phyloP scores from a whole-genome alignment of 2,113 vertebrate species.

The Podarcis raffonei region DNA sequence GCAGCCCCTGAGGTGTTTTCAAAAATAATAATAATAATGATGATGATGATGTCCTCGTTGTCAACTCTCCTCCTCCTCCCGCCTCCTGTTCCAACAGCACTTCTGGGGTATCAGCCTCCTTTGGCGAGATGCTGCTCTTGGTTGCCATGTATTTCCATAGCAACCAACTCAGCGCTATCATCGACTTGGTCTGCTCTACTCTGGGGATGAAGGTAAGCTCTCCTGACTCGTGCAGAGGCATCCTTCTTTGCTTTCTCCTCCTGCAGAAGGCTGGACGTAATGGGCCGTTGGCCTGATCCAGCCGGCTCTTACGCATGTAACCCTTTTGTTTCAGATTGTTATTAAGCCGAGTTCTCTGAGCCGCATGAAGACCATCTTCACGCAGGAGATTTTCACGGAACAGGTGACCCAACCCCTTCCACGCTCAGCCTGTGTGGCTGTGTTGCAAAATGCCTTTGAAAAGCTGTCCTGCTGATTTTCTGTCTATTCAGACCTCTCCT shows the following conservation, averaged over 20 bases:
- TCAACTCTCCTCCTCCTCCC: slow-evolving; percentile 10
- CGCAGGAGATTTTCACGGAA: slow-evolving; percentile 99
- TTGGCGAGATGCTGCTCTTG: slow-evolving; percentile 97
- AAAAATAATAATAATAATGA: too few species aligned
- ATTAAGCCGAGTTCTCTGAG: slow-evolving; percentile 97
- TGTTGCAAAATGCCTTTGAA: too few species aligned
- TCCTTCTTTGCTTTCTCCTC: neutral
- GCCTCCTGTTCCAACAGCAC: slow-evolving; percentile 78
- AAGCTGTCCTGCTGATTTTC: neutral
- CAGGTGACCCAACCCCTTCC: slow-evolving; percentile 80
- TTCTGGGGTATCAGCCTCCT: slow-evolving; percentile 96
- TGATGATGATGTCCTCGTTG: neutral
- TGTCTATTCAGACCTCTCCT: neutral
- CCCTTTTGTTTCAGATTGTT: slow-evolving; percentile 84
- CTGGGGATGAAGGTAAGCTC: slow-evolving; percentile 95
- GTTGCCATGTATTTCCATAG: slow-evolving; percentile 99
- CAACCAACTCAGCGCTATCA: slow-evolving; percentile 94
- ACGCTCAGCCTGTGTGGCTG: neutral
- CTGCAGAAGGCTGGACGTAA: neutral
- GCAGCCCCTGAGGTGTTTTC: neutral
- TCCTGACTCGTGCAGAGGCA: rapidly evolving
- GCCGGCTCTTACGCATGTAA: too few species aligned
- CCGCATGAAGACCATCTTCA: slow-evolving; percentile 99
- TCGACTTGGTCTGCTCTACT: slow-evolving; percentile 94
- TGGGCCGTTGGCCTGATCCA: too few species aligned